phyloP scores from a whole-genome alignment of 2,888 invertebrate genomes.

The Chloroclystis v-ata region DNA sequence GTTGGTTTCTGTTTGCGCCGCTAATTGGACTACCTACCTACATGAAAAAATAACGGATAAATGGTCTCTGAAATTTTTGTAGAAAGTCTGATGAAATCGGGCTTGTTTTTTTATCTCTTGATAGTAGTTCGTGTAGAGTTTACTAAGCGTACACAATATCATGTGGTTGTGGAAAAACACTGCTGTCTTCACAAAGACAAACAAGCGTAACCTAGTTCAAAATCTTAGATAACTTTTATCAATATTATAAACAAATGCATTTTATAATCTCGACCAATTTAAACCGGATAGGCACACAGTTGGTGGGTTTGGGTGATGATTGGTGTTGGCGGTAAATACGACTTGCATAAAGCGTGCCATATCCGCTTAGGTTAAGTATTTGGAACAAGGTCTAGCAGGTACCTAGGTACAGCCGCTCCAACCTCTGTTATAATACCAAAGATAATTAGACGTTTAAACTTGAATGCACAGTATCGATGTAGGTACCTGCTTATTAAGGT shows the following conservation, averaged over 20 bases:
- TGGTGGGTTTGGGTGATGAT: slow-evolving; percentile 5
- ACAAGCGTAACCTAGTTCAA: slow-evolving; percentile 16
- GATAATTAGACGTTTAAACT: neutral
- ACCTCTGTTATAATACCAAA: neutral
- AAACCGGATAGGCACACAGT: slow-evolving; percentile 7
- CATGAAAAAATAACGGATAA: neutral
- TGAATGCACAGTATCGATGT: neutral
- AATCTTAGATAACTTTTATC: slow-evolving; percentile 1
- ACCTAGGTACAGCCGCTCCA: slow-evolving; percentile 17
- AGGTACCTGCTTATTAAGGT: too few species aligned
- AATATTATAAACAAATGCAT: neutral
- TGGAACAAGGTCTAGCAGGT: slow-evolving; percentile 43
- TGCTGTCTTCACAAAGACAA: slow-evolving; percentile 5
- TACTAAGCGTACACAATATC: slow-evolving; percentile 7
- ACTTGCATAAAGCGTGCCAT: slow-evolving; percentile 37
- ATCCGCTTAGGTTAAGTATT: slow-evolving; percentile 39
- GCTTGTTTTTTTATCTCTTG: slow-evolving; percentile 3
- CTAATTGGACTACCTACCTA: neutral
- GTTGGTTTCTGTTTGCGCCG: neutral
- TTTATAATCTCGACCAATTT: neutral
- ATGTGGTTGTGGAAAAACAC: slow-evolving; percentile 21
- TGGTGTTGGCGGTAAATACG: slow-evolving; percentile 14
- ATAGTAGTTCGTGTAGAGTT: slow-evolving; percentile 8
- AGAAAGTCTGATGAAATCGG: too few species aligned
- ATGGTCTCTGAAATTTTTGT: too few species aligned